Evolutionary conservation across 2,113 vertebrate genomes (phyloP), one percentile per base, ranked within the genome.

Genomic region (Entosphenus tridentatus): DNA sequence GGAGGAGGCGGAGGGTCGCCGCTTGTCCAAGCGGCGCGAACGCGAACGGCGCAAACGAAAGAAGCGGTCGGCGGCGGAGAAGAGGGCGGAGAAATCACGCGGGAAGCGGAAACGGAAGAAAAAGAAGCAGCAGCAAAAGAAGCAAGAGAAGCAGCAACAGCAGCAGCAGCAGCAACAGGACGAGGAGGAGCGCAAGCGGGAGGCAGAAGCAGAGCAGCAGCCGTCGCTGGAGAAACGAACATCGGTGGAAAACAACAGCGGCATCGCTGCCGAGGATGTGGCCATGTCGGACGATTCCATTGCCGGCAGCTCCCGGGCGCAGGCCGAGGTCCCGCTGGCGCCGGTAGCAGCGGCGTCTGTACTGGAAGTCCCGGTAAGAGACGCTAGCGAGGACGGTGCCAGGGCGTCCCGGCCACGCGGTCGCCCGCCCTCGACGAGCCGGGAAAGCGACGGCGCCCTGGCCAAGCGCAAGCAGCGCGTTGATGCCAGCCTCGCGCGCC

Each of bases 391-490:
- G 59, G 65, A 58, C 73, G 39, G 79, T 78, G 68, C 69, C 77
- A 72, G 76, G 74, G 65, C 39, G 6, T 39, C 39, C 39, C 70
- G 78, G 68, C 78, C 77, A 13, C 75, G 76, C 70, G 70, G 67
- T 78, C 74, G 82, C 76, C 1, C 82, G 73, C 0, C 83, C 80
- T 67, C 81, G 72, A 70, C 82, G 76, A 17, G 87, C 80, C 57
- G 84, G 72, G 69, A 84, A 77, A 3, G 82, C 83, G 77, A 17
- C 78, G 13, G 78, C 78, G 8, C 83, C 93, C 70, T 78, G 92
- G 67, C 92, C 95, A 75, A 98, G 93, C 74, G 90, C 93, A 1
- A 85, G 92, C 70, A 98, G 80, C 84, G 92, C 76, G 95, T 92
- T 0, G 93, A 98, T 68, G 85, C 93, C 11, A 77, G 89, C 0